Evolutionary conservation across 1,140 invertebrate species (phyloP), one percentile per base, ranked within the genome.

Genomic region (Thaumatotibia leucotreta): DNA sequence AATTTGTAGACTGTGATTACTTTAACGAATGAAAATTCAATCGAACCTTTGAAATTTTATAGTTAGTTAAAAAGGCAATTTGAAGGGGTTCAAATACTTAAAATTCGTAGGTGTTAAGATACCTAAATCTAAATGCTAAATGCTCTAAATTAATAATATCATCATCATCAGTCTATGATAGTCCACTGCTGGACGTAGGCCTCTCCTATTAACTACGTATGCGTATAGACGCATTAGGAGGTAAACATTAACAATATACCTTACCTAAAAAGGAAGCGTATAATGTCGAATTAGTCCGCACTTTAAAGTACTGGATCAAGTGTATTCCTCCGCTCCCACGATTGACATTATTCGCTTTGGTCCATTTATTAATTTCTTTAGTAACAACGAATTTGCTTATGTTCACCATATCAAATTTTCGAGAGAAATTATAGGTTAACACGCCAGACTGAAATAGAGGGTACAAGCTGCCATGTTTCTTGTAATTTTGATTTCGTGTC

Each of bases 281-380:
- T 9, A 90, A 66, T 2, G 84, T 87, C 14, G 85, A 84, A 73
- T 90, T 90, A 6, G 64, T 49, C 9, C 84, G 75, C 2, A 83
- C 78, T 82, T 90, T 90, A 49, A 89, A 90, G 70, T 84, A 86
- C 58, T 90, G 88, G 2, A 88, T 49, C 1, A 86, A 9, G 62
- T 81, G 71, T 14, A 83, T 71, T 9, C 63, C 66, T 58, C 63
- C 65, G 27, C 67, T 22, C 10, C 49, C 35, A 2, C 45, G 9
- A 14, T 62, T 31, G 5, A 66, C 6, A 17, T 32, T 24, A 35
- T 73, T 63, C 27, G 24, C 8, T 52, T 35, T 50, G 4, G 17
- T 58, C 69, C 69, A 76, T 20, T 66, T 66, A n/a, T 39, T 69
- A 61, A 72, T 67, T 2, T 72, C 52, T 11, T 32, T 49, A 22